A percentile compares a stretch with the other conserved stretches of the same genome.
These are phyloP conservation scores for Corynorhinus townsendii DNA, from an alignment of 2,113 vertebrate genomes.

Conservation along the genomic window DNA sequence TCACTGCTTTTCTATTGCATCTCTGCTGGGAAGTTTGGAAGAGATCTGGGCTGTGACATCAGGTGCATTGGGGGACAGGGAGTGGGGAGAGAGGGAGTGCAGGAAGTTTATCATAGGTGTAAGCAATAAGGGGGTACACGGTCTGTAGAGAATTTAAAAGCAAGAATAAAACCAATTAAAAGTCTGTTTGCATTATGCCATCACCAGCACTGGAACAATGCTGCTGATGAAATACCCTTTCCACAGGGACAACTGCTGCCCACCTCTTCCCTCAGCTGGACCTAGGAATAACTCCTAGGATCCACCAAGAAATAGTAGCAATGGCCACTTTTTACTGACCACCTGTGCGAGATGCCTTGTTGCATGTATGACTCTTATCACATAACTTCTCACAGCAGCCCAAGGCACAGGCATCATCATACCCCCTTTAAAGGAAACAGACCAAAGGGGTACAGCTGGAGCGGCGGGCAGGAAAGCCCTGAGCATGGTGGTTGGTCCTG, in stretches of 20 bases:
- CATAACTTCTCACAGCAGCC: neutral
- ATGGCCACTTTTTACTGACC: neutral
- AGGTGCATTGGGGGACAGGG: too few species aligned
- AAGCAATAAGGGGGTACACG: neutral
- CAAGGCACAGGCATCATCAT: neutral
- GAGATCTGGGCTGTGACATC: neutral
- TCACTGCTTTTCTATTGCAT: neutral
- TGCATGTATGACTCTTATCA: neutral
- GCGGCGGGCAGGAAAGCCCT: neutral
- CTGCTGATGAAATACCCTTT: neutral
- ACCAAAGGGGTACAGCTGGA: neutral
- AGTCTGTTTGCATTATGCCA: neutral
- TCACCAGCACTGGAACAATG: neutral
- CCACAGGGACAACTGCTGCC: neutral
- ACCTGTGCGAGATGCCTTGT: neutral
- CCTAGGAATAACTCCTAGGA: neutral
- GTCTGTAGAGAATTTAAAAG: neutral
- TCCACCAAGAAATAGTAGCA: neutral
- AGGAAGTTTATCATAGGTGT: neutral
- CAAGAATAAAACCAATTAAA: neutral
- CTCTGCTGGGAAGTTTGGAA: neutral
- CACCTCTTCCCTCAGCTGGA: neutral
- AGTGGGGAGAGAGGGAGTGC: neutral
- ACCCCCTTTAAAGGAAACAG: neutral
- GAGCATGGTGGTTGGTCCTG: rapidly evolving